Evolutionary conservation across 1,140 invertebrate genomes (phyloP).

Genomic region (Pollicipes pollicipes): DNA sequence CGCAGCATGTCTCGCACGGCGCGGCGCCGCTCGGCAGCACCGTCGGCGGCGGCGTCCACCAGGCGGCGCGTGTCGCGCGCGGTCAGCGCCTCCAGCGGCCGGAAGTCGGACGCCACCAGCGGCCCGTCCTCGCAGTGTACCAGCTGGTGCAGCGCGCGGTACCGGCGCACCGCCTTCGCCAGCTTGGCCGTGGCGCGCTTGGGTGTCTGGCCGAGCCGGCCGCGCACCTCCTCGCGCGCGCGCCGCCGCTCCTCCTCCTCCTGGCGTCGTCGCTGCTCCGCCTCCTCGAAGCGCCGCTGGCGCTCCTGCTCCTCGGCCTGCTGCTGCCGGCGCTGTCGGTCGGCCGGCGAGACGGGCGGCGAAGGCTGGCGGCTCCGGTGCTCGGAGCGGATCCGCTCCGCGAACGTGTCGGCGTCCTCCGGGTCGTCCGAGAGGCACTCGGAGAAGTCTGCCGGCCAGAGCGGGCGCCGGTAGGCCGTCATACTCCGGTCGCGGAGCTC

Average conservation of each 20-base stretch:
- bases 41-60: neutral
- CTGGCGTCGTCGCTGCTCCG: neutral
- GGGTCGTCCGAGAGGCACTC: neutral
- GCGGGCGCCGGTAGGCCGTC: too few species aligned
- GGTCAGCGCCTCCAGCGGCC: neutral
- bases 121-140: neutral
- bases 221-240: neutral
- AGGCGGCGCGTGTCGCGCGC: neutral
- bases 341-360: too few species aligned
- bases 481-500: too few species aligned
- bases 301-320: neutral
- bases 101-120: neutral
- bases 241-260: neutral
- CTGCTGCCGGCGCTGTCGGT: neutral
- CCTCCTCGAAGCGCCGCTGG: neutral
- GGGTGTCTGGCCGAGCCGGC: neutral
- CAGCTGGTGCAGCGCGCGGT: neutral
- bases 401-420: neutral
- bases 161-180: neutral
- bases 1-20: neutral
- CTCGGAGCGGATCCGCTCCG: neutral
- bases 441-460: neutral
- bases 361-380: too few species aligned
- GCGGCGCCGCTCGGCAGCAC: neutral
- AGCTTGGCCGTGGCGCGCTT: neutral